Percentiles rank a stretch among this genome's conserved stretches.
These are phyloP conservation scores for Caenorhabditis doughertyi DNA, from an alignment of 2,888 invertebrate species.

Conservation along the genomic window DNA sequence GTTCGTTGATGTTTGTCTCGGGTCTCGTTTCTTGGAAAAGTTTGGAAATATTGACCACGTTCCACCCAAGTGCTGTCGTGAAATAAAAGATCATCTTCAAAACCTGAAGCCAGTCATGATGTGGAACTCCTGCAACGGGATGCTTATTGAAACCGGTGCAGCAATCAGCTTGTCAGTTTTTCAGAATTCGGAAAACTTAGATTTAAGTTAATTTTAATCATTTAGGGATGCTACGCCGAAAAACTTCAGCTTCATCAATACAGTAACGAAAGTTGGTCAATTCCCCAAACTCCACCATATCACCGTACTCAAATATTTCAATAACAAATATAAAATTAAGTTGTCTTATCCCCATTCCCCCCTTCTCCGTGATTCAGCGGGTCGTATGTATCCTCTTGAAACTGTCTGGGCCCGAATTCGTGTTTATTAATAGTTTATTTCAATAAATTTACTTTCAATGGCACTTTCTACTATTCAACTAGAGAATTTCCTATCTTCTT, in stretches of 20 bases:
- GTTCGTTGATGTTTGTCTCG: neutral
- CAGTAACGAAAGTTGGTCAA: neutral
- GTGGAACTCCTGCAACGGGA: constrained; percentile 13
- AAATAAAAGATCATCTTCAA: neutral
- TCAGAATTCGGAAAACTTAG: neutral
- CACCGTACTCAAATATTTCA: too few species aligned
- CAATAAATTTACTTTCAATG: neutral
- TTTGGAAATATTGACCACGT: neutral
- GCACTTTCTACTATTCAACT: constrained; percentile 17
- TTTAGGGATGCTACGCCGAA: constrained; percentile 9
- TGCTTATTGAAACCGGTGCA: neutral
- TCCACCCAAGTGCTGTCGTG: neutral
- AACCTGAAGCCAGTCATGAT: neutral
- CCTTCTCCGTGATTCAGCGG: neutral
- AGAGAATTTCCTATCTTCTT: neutral
- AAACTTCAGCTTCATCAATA: neutral
- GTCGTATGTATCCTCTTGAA: constrained; percentile 9
- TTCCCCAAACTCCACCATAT: neutral
- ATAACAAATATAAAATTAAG: constrained; percentile 3
- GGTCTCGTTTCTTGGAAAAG: neutral
- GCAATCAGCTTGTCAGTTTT: constrained; percentile 14
- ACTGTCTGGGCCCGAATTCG: constrained; percentile 13
- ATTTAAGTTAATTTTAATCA: neutral
- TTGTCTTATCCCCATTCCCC: constrained; percentile 4
- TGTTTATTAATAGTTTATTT: neutral